Evolutionary conservation across 1,140 invertebrate genomes (phyloP).

Genomic region (Cecropterus lyciades): DNA sequence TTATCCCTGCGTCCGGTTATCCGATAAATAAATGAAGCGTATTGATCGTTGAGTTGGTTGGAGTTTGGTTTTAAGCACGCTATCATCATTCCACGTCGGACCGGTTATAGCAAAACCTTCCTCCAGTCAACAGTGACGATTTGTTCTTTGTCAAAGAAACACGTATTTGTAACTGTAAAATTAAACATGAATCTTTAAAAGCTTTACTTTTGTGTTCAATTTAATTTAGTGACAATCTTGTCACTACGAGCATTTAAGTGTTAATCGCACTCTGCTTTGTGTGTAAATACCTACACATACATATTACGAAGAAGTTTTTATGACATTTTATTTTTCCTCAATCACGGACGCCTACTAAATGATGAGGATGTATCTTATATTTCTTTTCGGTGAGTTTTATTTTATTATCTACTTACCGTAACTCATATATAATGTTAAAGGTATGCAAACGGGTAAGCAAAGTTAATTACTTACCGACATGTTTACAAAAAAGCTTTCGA

Average conservation of each 20-base stretch:
- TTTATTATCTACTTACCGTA: constrained; percentile 11
- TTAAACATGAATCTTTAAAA: constrained; percentile 10
- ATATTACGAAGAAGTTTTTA: constrained; percentile 1
- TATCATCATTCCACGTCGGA: constrained; percentile 41
- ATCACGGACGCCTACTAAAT: constrained; percentile 34
- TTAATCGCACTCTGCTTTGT: neutral
- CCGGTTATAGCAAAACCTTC: constrained; percentile 45
- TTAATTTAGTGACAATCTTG: neutral
- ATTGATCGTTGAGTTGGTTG: constrained; percentile 2
- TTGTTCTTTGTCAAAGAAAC: constrained; percentile 30
- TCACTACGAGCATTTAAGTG: neutral
- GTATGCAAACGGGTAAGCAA: too few relatives aligned
- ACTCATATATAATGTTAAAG: neutral
- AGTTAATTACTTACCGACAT: too few relatives aligned
- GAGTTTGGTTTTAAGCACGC: constrained; percentile 12
- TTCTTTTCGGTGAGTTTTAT: constrained; percentile 57
- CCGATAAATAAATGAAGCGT: neutral
- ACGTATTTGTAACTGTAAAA: constrained; percentile 25
- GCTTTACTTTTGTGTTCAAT: neutral
- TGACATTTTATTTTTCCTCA: constrained; percentile 21
- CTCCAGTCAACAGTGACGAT: constrained; percentile 39
- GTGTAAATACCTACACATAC: too few relatives aligned
- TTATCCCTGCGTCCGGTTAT: neutral
- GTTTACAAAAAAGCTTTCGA: too few relatives aligned
- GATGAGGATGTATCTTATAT: constrained; percentile 45